phyloP scores from a whole-genome alignment of 2,888 invertebrate genomes.

The Plusia festucae region DNA sequence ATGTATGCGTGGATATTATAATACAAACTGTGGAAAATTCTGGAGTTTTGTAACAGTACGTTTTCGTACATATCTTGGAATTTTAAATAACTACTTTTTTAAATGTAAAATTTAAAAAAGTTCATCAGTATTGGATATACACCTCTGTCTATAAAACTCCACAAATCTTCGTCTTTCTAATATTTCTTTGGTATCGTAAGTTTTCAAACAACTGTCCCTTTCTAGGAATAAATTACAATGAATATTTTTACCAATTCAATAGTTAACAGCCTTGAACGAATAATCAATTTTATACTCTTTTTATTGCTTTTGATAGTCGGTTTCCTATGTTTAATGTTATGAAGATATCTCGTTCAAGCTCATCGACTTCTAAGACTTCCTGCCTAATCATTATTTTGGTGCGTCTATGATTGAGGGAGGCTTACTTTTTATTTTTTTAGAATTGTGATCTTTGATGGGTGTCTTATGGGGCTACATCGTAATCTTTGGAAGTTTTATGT shows the following conservation, averaged over 20 bases:
- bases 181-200: slow-evolving; percentile 12
- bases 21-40: slow-evolving; percentile 23
- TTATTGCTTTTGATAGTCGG: slow-evolving; percentile 55
- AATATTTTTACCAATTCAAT: slow-evolving; percentile 48
- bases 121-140: neutral
- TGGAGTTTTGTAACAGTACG: slow-evolving; percentile 11
- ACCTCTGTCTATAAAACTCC: neutral
- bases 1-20: slow-evolving; percentile 30
- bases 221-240: slow-evolving; percentile 47
- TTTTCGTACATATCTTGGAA: too few species aligned
- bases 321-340: slow-evolving; percentile 60
- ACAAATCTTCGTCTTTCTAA: neutral
- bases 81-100: neutral
- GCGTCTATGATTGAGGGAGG: slow-evolving; percentile 40
- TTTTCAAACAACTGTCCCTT: slow-evolving; percentile 32
- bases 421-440: slow-evolving; percentile 24
- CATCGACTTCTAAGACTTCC: slow-evolving; percentile 60
- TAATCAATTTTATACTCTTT: slow-evolving; percentile 57
- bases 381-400: slow-evolving; percentile 54
- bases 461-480: slow-evolving; percentile 13
- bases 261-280: slow-evolving; percentile 58
- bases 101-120: neutral
- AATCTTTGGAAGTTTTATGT: slow-evolving; percentile 6
- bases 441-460: slow-evolving; percentile 31
- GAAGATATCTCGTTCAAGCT: slow-evolving; percentile 58